Evolutionary conservation across 2,888 invertebrate genomes (phyloP), one percentile per base, ranked within the genome.

Genomic region (Pyrochroa serraticornis): DNA sequence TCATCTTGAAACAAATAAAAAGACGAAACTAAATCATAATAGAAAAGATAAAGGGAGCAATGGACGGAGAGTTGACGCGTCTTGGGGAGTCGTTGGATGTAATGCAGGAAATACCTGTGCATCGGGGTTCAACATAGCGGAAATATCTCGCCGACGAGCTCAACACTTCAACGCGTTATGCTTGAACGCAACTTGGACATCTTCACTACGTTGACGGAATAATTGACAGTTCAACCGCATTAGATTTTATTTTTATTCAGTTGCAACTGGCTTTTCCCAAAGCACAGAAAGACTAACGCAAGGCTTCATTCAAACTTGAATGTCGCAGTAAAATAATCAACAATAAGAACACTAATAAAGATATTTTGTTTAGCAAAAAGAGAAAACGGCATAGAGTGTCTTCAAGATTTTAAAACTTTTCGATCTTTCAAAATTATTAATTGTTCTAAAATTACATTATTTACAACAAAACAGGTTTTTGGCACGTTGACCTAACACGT

Each of bases 41-140:
- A 38, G 52, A 44, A 52, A 44, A 52, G 44, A 52, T 41, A 37
- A 14, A 45, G 37, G 44, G 44, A 52, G 44, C 44, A 52, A 45
- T 45, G 52, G 52, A 44, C n/a, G 38, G 6, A 6, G 31, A 33
- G 42, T 37, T 37, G 22, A 22, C 2, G 5, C 22, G 22, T 22
- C 22, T 22, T 5, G 22, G 22, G 22, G 22, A 3, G 22, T 5
- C 3, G 22, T 2, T 22, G 22, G 22, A 22, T 52, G 14, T 44
- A 35, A 3, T 35, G 22, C 35, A 45, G 35, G 14, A 34, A 50
- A 56, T 56, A 56, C 56, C 56, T 39, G 41, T 46, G 46, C 39
- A 45, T 56, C 12, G 9, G 22, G 8, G 45, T 35, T 41, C 34
- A 50, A 56, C 56, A 45, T 36, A 31, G 37, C 42, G 56, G 56